Percentiles rank a stretch among this genome's conserved stretches.
Evolutionary conservation across 2,888 invertebrate species (phyloP).

Genomic region (Philereme transversata): DNA sequence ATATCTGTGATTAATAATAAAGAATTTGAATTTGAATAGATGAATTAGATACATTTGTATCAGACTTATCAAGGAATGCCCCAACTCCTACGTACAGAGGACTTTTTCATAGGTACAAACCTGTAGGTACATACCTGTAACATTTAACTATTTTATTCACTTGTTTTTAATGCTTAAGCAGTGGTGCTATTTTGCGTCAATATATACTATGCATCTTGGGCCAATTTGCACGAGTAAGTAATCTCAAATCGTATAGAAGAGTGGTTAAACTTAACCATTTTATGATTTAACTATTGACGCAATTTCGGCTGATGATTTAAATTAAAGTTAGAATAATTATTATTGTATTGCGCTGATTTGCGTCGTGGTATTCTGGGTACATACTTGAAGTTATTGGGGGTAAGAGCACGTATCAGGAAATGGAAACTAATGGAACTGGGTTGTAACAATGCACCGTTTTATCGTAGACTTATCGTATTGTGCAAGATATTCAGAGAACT

Average conservation of each 20-base stretch:
- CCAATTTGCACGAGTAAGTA: neutral
- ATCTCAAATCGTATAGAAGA: neutral
- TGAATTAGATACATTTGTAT: neutral
- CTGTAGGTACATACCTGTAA: conserved; percentile 16
- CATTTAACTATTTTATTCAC: conserved; percentile 33
- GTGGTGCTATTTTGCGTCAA: conserved; percentile 42
- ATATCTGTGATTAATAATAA: conserved; percentile 6
- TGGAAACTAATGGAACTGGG: neutral
- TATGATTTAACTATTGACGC: no score
- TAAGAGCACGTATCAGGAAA: conserved; percentile 2
- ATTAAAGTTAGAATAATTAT: no score
- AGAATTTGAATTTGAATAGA: neutral
- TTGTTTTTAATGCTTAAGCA: conserved; percentile 37
- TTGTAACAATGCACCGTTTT: neutral
- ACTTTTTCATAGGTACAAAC: conserved; percentile 1
- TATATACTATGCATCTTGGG: conserved; percentile 22
- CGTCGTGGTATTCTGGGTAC: conserved; percentile 17
- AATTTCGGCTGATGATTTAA: no score
- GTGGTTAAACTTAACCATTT: no score
- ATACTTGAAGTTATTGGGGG: conserved; percentile 13
- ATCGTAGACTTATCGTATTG: neutral
- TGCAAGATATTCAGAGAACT: neutral
- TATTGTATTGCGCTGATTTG: neutral
- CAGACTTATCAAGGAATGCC: neutral
- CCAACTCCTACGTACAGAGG: conserved; percentile 7